phyloP scores from a whole-genome alignment of 2,888 invertebrate genomes.

The Caenorhabditis sp. region DNA sequence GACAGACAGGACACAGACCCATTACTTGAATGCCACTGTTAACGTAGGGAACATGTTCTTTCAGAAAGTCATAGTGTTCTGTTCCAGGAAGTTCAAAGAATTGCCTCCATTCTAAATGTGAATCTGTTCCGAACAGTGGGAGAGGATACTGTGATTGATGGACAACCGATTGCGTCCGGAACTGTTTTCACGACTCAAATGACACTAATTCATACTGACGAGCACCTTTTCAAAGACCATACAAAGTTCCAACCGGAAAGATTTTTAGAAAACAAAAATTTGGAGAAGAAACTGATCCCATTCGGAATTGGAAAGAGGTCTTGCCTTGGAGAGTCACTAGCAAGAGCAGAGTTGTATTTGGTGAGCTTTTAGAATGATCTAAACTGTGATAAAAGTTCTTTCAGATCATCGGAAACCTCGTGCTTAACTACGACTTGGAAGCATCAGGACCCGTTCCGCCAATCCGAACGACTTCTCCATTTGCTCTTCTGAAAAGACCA shows the following conservation, averaged over 20 bases:
- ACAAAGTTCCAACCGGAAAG: conserved; percentile 57
- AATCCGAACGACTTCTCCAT: conserved; percentile 14
- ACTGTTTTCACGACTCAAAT: conserved; percentile 54
- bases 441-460: conserved; percentile 17
- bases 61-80: too few species aligned
- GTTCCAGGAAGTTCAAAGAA: conserved; percentile 58
- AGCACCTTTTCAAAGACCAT: conserved; percentile 17
- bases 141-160: conserved; percentile 31
- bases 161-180: conserved; percentile 38
- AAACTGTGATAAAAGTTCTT: neutral
- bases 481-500: conserved; percentile 30
- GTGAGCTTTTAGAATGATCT: conserved; percentile 12
- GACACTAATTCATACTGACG: conserved; percentile 48
- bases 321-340: conserved; percentile 67
- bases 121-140: conserved; percentile 49
- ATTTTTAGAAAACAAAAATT: conserved; percentile 49
- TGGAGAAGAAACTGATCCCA: conserved; percentile 55
- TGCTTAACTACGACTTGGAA: conserved; percentile 36
- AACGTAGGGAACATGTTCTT: too few species aligned
- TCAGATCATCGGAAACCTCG: conserved; percentile 50
- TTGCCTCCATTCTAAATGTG: conserved; percentile 56
- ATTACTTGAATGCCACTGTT: conserved; percentile 48
- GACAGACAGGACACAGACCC: conserved; percentile 49
- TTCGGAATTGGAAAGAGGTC: conserved; percentile 67
- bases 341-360: conserved; percentile 68